A percentile compares a stretch with the other conserved stretches of the same genome.
Evolutionary conservation across 2,113 vertebrate genomes (phyloP).

Genomic region (Spea bombifrons): DNA sequence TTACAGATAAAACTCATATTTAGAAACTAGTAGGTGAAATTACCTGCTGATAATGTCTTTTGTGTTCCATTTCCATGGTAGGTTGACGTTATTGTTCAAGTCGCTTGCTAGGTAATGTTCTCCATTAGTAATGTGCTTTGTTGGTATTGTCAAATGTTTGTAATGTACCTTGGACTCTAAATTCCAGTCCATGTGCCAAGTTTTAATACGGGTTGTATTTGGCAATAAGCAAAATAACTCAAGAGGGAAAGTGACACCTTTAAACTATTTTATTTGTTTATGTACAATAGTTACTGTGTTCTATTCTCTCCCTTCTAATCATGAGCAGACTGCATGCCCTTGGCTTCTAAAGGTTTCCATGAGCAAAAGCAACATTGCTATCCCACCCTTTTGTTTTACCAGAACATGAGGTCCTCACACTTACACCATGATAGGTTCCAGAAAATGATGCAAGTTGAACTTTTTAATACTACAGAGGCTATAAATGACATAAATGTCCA

Average conservation of each 20-base stretch:
- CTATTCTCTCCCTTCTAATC: background rate
- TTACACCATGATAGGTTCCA: too few relatives aligned
- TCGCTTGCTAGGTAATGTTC: background rate
- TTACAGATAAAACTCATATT: too few relatives aligned
- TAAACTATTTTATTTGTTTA: background rate
- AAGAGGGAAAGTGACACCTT: slow-evolving; percentile 18
- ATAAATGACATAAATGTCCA: too few relatives aligned
- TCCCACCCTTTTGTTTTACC: too few relatives aligned
- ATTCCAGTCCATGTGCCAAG: slow-evolving; percentile 6
- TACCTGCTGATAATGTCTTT: background rate
- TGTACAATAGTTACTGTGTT: background rate
- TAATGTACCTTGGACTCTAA: background rate
- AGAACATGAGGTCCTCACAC: too few relatives aligned
- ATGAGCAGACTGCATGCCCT: too few relatives aligned
- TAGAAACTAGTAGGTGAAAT: background rate
- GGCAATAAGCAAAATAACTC: background rate
- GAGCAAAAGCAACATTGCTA: too few relatives aligned
- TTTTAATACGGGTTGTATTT: background rate
- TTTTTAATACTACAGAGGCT: too few relatives aligned
- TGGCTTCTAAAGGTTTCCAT: too few relatives aligned
- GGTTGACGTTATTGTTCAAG: background rate
- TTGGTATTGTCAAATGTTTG: background rate
- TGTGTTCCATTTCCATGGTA: background rate
- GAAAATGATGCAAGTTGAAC: too few relatives aligned
- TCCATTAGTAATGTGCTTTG: background rate